Conservation (phyloP, 2,113 vertebrate genomes). For the Zingel zingel region DNA sequence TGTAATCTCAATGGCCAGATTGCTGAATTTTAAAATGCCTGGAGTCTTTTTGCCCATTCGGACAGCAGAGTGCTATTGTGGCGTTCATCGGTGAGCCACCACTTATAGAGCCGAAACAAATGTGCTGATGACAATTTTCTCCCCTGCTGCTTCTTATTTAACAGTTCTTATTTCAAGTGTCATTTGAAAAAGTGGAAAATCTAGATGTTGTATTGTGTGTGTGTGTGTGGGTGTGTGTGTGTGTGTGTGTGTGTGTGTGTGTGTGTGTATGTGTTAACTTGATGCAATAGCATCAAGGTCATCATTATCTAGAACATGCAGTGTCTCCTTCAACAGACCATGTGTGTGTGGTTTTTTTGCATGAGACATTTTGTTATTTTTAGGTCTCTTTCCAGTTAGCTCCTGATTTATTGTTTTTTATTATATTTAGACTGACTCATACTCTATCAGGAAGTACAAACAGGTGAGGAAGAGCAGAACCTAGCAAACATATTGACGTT, state of each 20-base stretch:
- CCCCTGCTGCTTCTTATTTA: slow-evolving; percentile 14
- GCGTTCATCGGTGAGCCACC: background rate
- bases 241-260: slow-evolving; percentile 11
- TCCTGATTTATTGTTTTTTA: slow-evolving; percentile 12
- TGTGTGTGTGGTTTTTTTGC: slow-evolving; percentile 3
- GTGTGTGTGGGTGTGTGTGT: background rate
- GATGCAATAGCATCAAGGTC: slow-evolving; percentile 38
- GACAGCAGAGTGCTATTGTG: slow-evolving; percentile 19
- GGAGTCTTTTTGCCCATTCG: background rate
- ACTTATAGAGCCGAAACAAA: slow-evolving; percentile 31
- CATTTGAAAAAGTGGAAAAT: slow-evolving; percentile 24
- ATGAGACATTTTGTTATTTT: slow-evolving; percentile 55
- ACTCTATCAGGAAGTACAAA: slow-evolving; percentile 9
- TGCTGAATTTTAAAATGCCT: slow-evolving; percentile 28
- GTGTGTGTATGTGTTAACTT: slow-evolving; percentile 3
- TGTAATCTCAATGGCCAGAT: slow-evolving; percentile 34
- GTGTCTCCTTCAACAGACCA: slow-evolving; percentile 38
- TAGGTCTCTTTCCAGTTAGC: slow-evolving; percentile 23
- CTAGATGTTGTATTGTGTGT: slow-evolving; percentile 16
- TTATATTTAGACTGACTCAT: slow-evolving; percentile 17
- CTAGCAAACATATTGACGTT: background rate
- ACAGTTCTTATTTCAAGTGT: background rate
- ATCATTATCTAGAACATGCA: slow-evolving; percentile 13
- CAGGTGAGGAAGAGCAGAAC: slow-evolving; percentile 15
- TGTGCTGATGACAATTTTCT: slow-evolving; percentile 37